Evolutionary conservation across 2,797 vertebrate genomes (phyloP).

Genomic region (Spatula clypeata): DNA sequence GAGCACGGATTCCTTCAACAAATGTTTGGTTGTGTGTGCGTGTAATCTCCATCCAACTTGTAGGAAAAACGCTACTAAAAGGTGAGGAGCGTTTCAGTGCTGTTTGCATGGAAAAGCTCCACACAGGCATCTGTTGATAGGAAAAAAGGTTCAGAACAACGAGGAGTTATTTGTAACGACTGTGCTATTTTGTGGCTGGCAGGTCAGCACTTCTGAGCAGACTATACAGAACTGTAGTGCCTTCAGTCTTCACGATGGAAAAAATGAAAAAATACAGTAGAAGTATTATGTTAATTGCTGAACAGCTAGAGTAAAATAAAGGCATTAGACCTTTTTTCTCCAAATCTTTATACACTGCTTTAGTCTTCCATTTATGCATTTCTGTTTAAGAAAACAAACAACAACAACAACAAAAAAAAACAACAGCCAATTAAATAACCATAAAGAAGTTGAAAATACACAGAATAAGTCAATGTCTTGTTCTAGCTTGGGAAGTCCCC

Average conservation of each 20-base stretch:
- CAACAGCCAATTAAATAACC: neutral
- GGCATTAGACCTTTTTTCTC: neutral
- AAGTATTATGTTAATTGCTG: neutral
- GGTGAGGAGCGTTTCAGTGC: neutral
- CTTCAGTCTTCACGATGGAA: neutral
- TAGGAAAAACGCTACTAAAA: neutral
- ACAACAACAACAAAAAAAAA: too few relatives aligned
- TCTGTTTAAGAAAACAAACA: neutral
- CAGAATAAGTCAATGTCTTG: fast-evolving
- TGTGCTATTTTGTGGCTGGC: neutral
- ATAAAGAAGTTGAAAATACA: neutral
- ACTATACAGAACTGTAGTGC: neutral
- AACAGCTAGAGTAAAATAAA: neutral
- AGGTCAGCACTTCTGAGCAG: neutral
- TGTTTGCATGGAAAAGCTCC: neutral
- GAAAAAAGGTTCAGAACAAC: neutral
- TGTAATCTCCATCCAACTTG: neutral
- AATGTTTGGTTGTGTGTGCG: fast-evolving
- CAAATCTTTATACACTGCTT: neutral
- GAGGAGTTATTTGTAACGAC: neutral
- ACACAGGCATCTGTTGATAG: neutral
- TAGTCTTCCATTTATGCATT: neutral
- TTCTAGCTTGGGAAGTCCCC: neutral
- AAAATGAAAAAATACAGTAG: neutral
- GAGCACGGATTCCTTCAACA: conserved; percentile 18